phyloP scores from a whole-genome alignment of 2,888 invertebrate species.

The Erynnis tages region DNA sequence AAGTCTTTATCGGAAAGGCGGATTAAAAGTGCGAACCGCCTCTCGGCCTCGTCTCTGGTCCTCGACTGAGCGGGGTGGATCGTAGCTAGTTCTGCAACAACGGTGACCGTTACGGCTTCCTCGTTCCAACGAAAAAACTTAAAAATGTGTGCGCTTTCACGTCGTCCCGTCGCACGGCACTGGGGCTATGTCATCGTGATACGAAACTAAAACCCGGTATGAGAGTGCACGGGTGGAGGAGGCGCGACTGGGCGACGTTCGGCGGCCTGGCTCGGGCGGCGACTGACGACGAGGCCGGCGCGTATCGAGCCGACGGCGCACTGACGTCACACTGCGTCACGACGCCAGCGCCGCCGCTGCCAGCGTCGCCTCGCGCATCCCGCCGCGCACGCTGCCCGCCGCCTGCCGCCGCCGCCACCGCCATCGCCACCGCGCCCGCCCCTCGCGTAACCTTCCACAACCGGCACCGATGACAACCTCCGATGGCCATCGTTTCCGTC shows the following conservation, averaged over 20 bases:
- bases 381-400: constrained; percentile 43
- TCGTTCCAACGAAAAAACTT: constrained; percentile 74
- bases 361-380: constrained; percentile 65
- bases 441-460: constrained; percentile 56
- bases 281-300: constrained; percentile 82
- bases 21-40: constrained; percentile 75
- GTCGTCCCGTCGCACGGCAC: constrained; percentile 75
- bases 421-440: constrained; percentile 70
- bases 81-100: constrained; percentile 80
- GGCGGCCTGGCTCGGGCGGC: constrained; percentile 79
- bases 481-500: constrained; percentile 54
- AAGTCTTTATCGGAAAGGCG: constrained; percentile 77
- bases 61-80: constrained; percentile 72
- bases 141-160: constrained; percentile 77
- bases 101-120: constrained; percentile 75
- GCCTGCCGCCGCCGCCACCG: constrained; percentile 45
- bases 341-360: constrained; percentile 75
- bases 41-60: constrained; percentile 74
- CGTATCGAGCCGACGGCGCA: constrained; percentile 85
- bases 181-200: constrained; percentile 78
- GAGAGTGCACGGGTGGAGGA: constrained; percentile 69
- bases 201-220: constrained; percentile 78
- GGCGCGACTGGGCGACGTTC: constrained; percentile 73
- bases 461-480: constrained; percentile 69
- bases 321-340: constrained; percentile 87